These are phyloP conservation scores for Sphaerodactylus townsendi DNA, from an alignment of 2,113 vertebrate genomes.

Conservation along the genomic window DNA sequence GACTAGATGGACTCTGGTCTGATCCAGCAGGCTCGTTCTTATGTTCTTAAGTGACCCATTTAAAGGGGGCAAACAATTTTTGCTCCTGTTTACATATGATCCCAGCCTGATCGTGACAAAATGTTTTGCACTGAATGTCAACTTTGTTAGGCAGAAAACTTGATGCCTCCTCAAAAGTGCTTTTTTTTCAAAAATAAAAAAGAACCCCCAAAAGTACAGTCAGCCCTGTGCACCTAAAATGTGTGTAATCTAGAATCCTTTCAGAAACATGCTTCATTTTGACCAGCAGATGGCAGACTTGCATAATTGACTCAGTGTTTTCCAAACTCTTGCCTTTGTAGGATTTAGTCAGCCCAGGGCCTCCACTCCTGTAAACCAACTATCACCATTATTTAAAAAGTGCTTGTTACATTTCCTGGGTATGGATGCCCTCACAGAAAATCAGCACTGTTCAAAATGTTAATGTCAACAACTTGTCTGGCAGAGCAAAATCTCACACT, in stretches of 20 bases:
- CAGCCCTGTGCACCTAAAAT: not conserved
- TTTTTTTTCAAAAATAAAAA: not conserved
- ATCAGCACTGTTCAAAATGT: not conserved
- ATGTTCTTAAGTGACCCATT: too few species aligned
- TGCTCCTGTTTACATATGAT: too few species aligned
- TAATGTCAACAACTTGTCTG: not conserved
- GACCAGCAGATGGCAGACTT: slow-evolving; percentile 73
- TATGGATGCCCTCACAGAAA: not conserved
- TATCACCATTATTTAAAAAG: not conserved
- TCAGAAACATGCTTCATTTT: not conserved
- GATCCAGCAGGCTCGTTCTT: too few species aligned
- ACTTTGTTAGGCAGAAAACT: not conserved
- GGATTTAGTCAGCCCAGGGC: not conserved
- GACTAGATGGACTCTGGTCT: too few species aligned
- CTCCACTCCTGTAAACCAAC: slow-evolving; percentile 24
- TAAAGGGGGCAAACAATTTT: too few species aligned
- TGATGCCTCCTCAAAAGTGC: not conserved
- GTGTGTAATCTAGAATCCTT: not conserved
- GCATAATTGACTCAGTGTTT: slow-evolving; percentile 58
- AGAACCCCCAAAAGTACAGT: not conserved
- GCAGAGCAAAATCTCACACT: not conserved
- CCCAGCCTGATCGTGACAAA: too few species aligned
- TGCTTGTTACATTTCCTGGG: not conserved
- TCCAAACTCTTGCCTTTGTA: slow-evolving; percentile 24
- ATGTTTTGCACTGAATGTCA: too few species aligned